Evolutionary conservation across 2,888 invertebrate species (phyloP).

Genomic region (Lithophane semibrunnea): DNA sequence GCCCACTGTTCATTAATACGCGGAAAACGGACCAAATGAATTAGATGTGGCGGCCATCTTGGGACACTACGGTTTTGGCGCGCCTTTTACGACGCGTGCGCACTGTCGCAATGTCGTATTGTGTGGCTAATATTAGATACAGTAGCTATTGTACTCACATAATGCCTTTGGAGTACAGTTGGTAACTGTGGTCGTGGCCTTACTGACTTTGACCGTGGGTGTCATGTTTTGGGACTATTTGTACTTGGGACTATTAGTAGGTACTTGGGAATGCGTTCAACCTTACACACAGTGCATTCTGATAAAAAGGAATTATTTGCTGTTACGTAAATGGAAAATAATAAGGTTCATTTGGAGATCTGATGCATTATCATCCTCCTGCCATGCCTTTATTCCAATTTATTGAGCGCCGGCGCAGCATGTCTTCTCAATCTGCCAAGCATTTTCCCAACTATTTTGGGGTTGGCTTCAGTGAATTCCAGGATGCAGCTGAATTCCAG

Average conservation of each 20-base stretch:
- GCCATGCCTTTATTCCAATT: not conserved
- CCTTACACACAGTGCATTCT: not conserved
- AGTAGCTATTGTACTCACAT: slow-evolving; percentile 61
- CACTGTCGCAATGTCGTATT: slow-evolving; percentile 75
- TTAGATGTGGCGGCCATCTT: slow-evolving; percentile 72
- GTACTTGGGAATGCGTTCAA: not conserved
- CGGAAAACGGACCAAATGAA: slow-evolving; percentile 66
- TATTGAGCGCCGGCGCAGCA: not conserved
- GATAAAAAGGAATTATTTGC: not conserved
- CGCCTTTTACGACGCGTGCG: slow-evolving; percentile 56
- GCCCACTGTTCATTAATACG: slow-evolving; percentile 59
- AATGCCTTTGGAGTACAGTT: slow-evolving; percentile 61
- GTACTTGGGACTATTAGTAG: too few species aligned
- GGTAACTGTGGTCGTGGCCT: slow-evolving; percentile 57
- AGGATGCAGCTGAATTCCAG: too few species aligned
- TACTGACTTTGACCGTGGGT: slow-evolving; percentile 51
- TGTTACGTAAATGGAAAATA: not conserved
- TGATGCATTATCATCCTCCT: not conserved
- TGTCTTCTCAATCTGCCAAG: not conserved
- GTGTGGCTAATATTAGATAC: slow-evolving; percentile 78
- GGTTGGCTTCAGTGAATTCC: too few species aligned
- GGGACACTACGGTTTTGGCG: slow-evolving; percentile 64
- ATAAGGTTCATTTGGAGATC: not conserved
- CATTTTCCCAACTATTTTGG: too few species aligned
- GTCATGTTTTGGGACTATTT: not conserved